These are phyloP conservation scores for Neofelis nebulosa DNA, from an alignment of 2,113 vertebrate species.

Conservation along the genomic window DNA sequence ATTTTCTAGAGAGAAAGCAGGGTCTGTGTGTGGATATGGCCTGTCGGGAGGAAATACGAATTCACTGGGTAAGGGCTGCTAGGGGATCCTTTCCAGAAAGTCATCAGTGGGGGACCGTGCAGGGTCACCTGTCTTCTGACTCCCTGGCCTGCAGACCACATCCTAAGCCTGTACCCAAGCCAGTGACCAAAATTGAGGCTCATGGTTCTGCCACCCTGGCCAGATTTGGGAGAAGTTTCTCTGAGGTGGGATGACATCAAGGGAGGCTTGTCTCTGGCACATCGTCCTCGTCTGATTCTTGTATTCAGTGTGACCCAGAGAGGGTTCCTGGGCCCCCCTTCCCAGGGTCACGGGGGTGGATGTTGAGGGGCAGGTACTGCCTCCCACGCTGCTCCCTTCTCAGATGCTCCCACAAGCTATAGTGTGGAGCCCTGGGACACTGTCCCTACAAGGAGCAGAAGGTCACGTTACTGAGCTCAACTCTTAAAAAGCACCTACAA, in stretches of 20 bases:
- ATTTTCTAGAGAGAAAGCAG: not conserved
- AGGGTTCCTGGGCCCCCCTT: not conserved
- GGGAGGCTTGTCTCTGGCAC: not conserved
- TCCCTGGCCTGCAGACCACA: not conserved
- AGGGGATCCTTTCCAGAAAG: conserved; percentile 21
- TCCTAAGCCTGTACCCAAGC: not conserved
- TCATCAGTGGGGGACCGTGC: not conserved
- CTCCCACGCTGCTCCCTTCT: not conserved
- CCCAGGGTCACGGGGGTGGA: not conserved
- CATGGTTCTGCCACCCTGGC: not conserved
- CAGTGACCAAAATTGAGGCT: not conserved
- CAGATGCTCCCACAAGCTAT: not conserved
- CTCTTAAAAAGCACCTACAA: not conserved
- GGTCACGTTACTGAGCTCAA: not conserved
- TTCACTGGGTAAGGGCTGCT: not conserved
- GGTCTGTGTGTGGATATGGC: not conserved
- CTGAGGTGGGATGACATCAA: not conserved
- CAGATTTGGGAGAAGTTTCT: not conserved
- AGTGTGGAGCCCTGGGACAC: not conserved
- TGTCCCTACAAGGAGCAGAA: not conserved
- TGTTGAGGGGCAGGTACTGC: not conserved
- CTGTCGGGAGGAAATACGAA: not conserved
- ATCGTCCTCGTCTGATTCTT: not conserved
- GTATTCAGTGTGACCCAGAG: not conserved
- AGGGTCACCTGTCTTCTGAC: not conserved